These are phyloP conservation scores for Merops nubicus DNA, from an alignment of 2,113 vertebrate genomes.

Conservation along the genomic window DNA sequence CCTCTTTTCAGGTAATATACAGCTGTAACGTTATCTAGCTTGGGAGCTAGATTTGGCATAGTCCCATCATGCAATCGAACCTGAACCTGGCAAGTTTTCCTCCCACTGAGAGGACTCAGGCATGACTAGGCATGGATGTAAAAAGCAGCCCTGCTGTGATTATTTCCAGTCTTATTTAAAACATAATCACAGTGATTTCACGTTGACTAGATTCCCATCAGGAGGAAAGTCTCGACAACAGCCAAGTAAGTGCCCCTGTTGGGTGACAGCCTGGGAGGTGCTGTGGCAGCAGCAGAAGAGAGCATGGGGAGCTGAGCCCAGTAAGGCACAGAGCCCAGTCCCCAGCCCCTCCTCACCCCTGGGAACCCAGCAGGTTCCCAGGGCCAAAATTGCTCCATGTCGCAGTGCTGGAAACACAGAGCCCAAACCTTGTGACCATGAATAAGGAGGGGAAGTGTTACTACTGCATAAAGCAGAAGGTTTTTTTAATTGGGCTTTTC, in stretches of 20 bases:
- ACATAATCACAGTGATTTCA: not conserved
- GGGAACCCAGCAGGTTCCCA: not conserved
- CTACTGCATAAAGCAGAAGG: not conserved
- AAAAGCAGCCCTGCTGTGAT: not conserved
- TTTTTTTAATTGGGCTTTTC: not conserved
- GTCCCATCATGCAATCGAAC: not conserved
- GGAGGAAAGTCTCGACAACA: not conserved
- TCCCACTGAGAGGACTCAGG: not conserved
- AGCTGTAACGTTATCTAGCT: not conserved
- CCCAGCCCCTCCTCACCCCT: not conserved
- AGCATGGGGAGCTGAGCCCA: fast-evolving
- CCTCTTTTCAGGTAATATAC: not conserved
- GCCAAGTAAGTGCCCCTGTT: not conserved
- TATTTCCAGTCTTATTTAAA: not conserved
- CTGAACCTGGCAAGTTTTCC: not conserved
- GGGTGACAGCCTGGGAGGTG: not conserved
- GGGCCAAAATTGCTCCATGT: fast-evolving
- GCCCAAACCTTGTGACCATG: not conserved
- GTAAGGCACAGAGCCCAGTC: not conserved
- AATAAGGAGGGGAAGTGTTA: not conserved
- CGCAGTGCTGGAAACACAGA: not conserved
- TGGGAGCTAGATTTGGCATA: not conserved
- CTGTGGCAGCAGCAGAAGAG: not conserved
- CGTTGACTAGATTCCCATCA: fast-evolving
- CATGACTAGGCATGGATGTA: not conserved